These are phyloP conservation scores for Echinometra lucunter DNA, from an alignment of 53 echinoderm and acorn worm species.

Conservation along the genomic window DNA sequence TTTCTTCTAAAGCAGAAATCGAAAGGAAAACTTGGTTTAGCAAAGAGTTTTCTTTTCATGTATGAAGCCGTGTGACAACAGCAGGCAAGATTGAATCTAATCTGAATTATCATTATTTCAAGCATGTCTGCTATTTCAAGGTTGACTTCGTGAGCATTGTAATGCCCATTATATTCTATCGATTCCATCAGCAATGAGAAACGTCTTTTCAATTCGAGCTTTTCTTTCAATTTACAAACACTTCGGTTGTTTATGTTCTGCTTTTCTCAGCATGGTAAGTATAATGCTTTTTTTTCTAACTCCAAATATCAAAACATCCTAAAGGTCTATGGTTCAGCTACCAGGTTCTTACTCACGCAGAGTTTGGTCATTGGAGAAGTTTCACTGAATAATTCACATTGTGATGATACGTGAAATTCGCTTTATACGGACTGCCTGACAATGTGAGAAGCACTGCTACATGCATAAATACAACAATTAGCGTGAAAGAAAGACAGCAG, in stretches of 20 bases:
- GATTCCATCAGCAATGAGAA: no score
- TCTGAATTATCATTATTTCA: not conserved
- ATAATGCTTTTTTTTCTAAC: no score
- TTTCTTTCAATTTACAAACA: no score
- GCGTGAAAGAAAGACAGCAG: not conserved
- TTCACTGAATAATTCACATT: not conserved
- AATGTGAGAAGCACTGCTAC: not conserved
- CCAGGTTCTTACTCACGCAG: not conserved
- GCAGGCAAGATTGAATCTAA: no score
- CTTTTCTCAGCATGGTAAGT: no score
- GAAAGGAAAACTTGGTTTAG: no score
- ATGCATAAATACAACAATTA: conserved; percentile 25
- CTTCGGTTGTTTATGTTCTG: no score
- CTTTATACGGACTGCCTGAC: not conserved
- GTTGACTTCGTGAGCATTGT: no score
- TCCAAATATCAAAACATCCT: not conserved
- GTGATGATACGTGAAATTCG: not conserved
- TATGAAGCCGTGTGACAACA: not conserved
- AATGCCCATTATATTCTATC: no score
- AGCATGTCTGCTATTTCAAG: no score
- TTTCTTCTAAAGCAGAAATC: no score
- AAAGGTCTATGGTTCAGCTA: not conserved
- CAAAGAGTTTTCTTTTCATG: not conserved
- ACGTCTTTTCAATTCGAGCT: no score
- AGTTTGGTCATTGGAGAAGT: not conserved